These are phyloP conservation scores for Zosterops japonicus DNA, from an alignment of 2,113 vertebrate species.

Conservation along the genomic window DNA sequence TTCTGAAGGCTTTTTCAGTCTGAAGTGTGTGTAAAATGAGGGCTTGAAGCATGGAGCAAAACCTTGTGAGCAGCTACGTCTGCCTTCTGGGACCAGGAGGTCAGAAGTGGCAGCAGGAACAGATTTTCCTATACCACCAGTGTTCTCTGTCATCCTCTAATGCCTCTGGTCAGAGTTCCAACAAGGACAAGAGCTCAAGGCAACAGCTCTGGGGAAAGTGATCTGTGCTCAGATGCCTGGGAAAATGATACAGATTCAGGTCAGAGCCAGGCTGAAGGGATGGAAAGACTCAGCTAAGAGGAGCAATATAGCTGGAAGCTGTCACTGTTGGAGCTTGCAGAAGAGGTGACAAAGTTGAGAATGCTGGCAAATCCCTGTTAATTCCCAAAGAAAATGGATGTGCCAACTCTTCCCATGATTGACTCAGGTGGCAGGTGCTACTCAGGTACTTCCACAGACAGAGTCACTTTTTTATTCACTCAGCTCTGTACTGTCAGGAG, in stretches of 20 bases:
- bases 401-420: accelerated
- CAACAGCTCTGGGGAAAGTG: background rate
- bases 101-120: background rate
- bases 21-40: background rate
- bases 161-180: background rate
- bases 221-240: background rate
- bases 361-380: background rate
- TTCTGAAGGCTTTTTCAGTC: background rate
- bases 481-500: background rate
- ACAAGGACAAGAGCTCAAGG: background rate
- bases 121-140: background rate
- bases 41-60: background rate
- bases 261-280: background rate
- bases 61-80: accelerated
- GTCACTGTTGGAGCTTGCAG: background rate
- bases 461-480: background rate
- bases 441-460: background rate
- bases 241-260: background rate
- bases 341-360: background rate
- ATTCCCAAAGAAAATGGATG: background rate
- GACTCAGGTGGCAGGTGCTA: background rate
- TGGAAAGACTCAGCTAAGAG: background rate
- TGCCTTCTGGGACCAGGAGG: background rate
- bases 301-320: background rate
- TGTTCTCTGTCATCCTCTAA: background rate